A percentile compares a stretch with the other conserved stretches of the same genome.
Evolutionary conservation across 37 sponge, comb jelly and placozoan genomes (phyloP).

Genomic region (Eunapius fragilis): DNA sequence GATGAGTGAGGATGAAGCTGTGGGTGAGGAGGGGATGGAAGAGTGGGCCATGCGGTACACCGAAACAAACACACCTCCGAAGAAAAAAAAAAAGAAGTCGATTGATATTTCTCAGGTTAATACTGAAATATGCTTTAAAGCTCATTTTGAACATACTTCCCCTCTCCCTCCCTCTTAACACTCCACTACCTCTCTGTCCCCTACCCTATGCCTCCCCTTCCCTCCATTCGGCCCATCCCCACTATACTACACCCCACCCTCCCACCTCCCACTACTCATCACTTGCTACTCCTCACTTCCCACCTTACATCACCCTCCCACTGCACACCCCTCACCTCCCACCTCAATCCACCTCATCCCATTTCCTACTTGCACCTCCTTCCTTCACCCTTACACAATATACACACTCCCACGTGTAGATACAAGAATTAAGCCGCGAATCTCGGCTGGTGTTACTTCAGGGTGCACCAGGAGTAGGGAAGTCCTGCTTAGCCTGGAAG

Average conservation of each 20-base stretch:
- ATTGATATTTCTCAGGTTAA: neutral
- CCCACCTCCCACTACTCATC: neutral
- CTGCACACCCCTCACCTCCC: too few species aligned
- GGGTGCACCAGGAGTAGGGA: conserved; percentile 47
- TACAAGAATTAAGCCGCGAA: neutral
- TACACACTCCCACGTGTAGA: neutral
- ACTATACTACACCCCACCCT: neutral
- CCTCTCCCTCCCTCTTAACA: neutral
- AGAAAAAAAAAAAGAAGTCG: neutral
- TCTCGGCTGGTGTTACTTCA: conserved; percentile 5
- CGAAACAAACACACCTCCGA: neutral
- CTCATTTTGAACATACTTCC: neutral
- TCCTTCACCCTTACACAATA: too few species aligned
- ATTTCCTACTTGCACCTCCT: too few species aligned
- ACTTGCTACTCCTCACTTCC: too few species aligned
- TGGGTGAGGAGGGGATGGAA: neutral
- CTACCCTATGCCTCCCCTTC: too few species aligned
- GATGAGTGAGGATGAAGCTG: neutral
- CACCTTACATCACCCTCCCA: too few species aligned
- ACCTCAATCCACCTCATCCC: too few species aligned
- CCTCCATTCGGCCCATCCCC: neutral
- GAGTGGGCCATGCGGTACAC: neutral
- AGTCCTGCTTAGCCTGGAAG: conserved; percentile 31
- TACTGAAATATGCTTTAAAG: neutral
- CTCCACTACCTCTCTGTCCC: neutral